phyloP scores from a whole-genome alignment of 2,888 invertebrate genomes.

The Melinopterus prodromus region DNA sequence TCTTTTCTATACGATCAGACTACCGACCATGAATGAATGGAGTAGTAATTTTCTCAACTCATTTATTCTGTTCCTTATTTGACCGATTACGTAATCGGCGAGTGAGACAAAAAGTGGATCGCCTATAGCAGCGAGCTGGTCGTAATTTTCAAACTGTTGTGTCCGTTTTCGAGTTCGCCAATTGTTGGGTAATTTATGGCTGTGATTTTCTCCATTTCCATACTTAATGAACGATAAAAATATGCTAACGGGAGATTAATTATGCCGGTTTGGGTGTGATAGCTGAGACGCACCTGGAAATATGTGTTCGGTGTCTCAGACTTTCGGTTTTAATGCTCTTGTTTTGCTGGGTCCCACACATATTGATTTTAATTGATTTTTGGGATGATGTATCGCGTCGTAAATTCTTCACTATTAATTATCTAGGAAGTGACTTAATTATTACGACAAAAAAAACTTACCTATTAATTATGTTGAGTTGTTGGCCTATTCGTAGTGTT shows the following conservation, averaged over 20 bases:
- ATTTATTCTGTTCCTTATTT: background rate
- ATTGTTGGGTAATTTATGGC: background rate
- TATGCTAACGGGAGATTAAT: background rate
- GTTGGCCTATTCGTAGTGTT: background rate
- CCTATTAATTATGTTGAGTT: background rate
- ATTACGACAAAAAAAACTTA: background rate
- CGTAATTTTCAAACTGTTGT: no score
- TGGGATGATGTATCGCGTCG: background rate
- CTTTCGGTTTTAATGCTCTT: background rate
- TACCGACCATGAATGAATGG: background rate
- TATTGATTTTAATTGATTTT: constrained; percentile 4
- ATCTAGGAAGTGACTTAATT: background rate
- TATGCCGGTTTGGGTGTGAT: background rate
- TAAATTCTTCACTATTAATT: background rate
- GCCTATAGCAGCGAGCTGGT: background rate
- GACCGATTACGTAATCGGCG: background rate
- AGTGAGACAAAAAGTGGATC: background rate
- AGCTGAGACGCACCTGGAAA: background rate
- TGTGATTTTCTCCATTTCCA: background rate
- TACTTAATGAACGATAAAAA: background rate
- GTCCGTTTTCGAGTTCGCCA: background rate
- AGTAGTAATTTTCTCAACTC: background rate
- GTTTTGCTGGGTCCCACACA: background rate
- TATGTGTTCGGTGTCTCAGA: background rate
- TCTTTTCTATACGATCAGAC: background rate